Percentiles rank a stretch among this genome's conserved stretches.
Evolutionary conservation across 2,888 invertebrate genomes (phyloP).

Genomic region (Drosophila recens): DNA sequence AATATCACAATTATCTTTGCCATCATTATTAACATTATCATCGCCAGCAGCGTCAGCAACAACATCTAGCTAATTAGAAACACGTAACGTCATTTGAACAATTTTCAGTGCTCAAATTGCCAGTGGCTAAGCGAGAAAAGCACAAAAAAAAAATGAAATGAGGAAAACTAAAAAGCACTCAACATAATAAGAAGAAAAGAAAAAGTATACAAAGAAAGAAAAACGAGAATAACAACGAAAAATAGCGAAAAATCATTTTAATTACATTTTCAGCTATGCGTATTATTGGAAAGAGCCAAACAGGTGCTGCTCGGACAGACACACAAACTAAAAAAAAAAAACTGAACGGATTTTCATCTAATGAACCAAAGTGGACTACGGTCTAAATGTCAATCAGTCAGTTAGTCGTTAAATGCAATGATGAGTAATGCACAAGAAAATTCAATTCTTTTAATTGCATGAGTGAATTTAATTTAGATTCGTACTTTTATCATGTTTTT

Average conservation of each 20-base stretch:
- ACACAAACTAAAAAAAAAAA: conserved; percentile 3
- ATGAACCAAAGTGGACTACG: conserved; percentile 20
- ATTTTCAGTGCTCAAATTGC: conserved; percentile 46
- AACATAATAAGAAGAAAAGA: conserved; percentile 4
- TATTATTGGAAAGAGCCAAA: conserved; percentile 44
- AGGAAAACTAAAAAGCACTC: conserved; percentile 32
- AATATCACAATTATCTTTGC: conserved; percentile 32
- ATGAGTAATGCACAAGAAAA: background rate
- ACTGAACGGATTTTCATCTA: conserved; percentile 10
- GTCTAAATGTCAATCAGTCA: background rate
- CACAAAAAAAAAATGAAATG: conserved; percentile 15
- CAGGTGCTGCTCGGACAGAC: conserved; percentile 59
- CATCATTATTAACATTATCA: conserved; percentile 34
- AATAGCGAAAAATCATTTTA: conserved; percentile 56
- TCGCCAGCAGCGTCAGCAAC: conserved; percentile 18
- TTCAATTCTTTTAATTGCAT: background rate
- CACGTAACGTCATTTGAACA: conserved; percentile 52
- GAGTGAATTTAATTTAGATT: background rate
- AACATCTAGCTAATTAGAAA: conserved; percentile 61
- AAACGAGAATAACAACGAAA: conserved; percentile 3
- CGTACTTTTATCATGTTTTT: background rate
- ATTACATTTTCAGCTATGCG: conserved; percentile 58
- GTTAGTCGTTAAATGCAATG: background rate
- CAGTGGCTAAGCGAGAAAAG: conserved; percentile 29
- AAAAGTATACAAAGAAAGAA: background rate